A percentile compares a stretch with the other conserved stretches of the same genome.
phyloP scores from a whole-genome alignment of 2,113 vertebrate genomes.

The Cebus imitator region DNA sequence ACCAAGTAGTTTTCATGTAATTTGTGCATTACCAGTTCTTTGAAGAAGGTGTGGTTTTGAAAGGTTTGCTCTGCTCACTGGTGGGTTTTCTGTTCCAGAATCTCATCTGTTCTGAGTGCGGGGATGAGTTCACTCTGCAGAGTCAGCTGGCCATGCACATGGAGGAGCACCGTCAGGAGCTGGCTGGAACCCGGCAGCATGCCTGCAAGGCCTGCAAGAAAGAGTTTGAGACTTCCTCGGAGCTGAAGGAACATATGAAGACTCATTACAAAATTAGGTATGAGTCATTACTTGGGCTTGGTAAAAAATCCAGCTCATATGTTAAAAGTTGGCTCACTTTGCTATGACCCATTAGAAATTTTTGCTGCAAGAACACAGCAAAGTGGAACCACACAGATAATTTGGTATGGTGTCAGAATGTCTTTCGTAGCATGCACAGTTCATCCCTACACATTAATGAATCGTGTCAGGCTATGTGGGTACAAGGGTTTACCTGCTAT shows the following conservation, averaged over 20 bases:
- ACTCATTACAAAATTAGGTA: constrained; percentile 95
- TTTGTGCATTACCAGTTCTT: background rate
- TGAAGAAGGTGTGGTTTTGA: background rate
- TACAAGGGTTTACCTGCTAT: background rate
- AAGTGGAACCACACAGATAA: too few relatives aligned
- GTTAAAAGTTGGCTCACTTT: accelerated
- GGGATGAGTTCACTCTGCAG: constrained; percentile 97
- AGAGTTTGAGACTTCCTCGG: constrained; percentile 89
- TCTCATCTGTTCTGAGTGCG: constrained; percentile 96
- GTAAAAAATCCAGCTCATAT: accelerated
- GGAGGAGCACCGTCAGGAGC: constrained; percentile 95
- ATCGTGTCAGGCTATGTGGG: accelerated
- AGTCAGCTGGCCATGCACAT: constrained; percentile 95
- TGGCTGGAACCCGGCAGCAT: constrained; percentile 88
- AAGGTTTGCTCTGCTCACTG: background rate
- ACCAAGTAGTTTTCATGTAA: too few relatives aligned
- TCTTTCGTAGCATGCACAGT: accelerated
- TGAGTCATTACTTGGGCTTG: background rate
- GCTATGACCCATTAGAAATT: background rate
- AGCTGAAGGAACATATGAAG: constrained; percentile 95
- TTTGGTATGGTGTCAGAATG: accelerated
- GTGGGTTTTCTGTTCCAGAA: constrained; percentile 85
- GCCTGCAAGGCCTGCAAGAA: constrained; percentile 92
- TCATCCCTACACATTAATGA: too few relatives aligned
- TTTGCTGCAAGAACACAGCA: background rate